These are phyloP conservation scores for Morphnarchus princeps DNA, from an alignment of 2,113 vertebrate genomes.

Conservation along the genomic window DNA sequence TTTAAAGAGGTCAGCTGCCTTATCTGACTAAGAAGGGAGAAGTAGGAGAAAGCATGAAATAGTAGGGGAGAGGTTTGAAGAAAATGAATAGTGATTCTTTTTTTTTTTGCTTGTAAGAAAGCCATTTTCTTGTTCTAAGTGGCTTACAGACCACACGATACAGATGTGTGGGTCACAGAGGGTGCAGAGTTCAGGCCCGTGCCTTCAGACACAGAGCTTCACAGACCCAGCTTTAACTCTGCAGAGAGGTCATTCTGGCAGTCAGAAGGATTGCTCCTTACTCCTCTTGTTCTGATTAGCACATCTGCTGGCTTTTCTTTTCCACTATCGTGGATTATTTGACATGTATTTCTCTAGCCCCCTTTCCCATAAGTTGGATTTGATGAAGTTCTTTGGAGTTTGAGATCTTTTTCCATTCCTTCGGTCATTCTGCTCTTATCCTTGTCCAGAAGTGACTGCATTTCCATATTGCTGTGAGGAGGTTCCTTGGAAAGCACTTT, in stretches of 20 bases:
- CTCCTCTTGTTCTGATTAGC: background rate
- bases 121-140: background rate
- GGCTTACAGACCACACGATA: background rate
- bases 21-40: background rate
- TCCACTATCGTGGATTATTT: background rate
- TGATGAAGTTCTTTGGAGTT: background rate
- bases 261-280: background rate
- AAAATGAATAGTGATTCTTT: background rate
- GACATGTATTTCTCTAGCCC: background rate
- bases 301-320: background rate
- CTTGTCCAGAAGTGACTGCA: background rate
- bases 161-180: background rate
- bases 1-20: background rate
- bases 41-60: background rate
- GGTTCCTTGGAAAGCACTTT: background rate
- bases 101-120: background rate
- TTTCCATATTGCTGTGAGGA: background rate
- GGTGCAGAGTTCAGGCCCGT: background rate
- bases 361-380: background rate
- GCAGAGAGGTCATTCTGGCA: rapidly evolving
- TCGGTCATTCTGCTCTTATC: background rate
- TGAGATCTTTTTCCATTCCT: background rate
- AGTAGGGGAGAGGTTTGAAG: background rate
- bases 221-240: background rate
- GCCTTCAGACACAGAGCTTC: background rate